Evolutionary conservation across 2,888 invertebrate genomes (phyloP), one percentile per base, ranked within the genome.

Genomic region (Aphidius colemani): DNA sequence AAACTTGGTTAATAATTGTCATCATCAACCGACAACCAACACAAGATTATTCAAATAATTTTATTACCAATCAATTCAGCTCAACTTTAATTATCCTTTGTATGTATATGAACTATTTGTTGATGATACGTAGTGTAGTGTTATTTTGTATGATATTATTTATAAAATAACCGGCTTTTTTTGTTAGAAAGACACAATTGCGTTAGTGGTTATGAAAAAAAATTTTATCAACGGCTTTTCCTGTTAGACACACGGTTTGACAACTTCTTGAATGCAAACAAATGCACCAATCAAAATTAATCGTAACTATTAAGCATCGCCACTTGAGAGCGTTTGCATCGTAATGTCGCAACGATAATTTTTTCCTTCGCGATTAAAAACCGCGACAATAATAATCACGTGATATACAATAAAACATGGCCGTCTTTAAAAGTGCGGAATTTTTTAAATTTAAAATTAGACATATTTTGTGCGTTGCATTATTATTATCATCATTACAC

Each of bases 251-350:
- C 8, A 7, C 7, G 30, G 67, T 71, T 72, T 70, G 68, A 71
- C 68, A 66, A 66, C 69, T 69, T 68, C 70, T 70, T 69, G 71
- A 71, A 63, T 18, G 67, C 64, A 59, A 67, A 67, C 70, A 53
- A 65, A 65, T 45, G 30, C 45, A 49, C 72, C 72, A 72, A 71
- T 71, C 67, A 59, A 55, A 61, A 50, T 11, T 2, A 44, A 18
- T 51, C 8, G 30, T 6, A 13, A 7, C 7, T 40, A 45, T 8
- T 11, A 8, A 40, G 55, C 30, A 61, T 67, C 63, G 5, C 30
- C 30, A 30, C 30, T 30, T 30, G 30, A 30, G 30, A 30, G 30
- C 30, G 30, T 5, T 30, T 30, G 4, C 3, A 5, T 30, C 30
- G 30, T 30, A 1, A 30, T 30, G 13, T 18, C 5, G 30, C 30